Evolutionary conservation across 1,140 invertebrate species (phyloP).

Genomic region (Drosophila nasuta): DNA sequence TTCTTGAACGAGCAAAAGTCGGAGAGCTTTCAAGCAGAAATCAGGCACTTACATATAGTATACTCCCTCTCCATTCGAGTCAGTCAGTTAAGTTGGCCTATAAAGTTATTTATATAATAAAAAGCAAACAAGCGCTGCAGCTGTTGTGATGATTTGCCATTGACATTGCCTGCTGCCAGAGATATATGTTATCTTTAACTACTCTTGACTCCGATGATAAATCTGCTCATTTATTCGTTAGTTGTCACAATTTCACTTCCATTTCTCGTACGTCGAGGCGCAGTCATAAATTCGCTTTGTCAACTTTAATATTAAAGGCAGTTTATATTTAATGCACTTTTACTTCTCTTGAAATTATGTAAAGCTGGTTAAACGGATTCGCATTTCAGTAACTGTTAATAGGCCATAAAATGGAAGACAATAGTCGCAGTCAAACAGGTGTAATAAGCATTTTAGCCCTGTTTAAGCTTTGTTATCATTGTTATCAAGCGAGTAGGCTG

Average conservation of each 20-base stretch:
- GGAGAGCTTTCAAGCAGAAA: conserved; percentile 8
- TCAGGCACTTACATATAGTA: conserved; percentile 11
- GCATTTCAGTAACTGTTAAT: neutral
- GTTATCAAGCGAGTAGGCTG: conserved; percentile 72
- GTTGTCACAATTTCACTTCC: conserved; percentile 9
- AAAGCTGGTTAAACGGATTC: neutral
- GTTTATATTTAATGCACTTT: neutral
- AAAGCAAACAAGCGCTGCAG: conserved; percentile 17
- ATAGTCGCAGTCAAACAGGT: conserved; percentile 8
- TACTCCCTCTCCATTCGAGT: conserved; percentile 3
- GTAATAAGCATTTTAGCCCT: conserved; percentile 36
- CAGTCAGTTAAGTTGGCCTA: conserved; percentile 17
- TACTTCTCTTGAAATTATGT: neutral
- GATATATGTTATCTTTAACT: conserved; percentile 4
- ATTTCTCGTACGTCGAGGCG: conserved; percentile 1
- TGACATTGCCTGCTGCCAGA: conserved; percentile 8
- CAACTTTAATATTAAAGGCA: neutral
- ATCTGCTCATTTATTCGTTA: conserved; percentile 23
- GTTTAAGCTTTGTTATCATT: conserved; percentile 61
- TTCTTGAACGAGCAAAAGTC: conserved; percentile 16
- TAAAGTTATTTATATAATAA: conserved; percentile 34
- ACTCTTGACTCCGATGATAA: conserved; percentile 16
- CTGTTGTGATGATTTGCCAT: conserved; percentile 7
- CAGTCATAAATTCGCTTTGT: neutral
- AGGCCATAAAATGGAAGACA: conserved; percentile 8